Conservation (phyloP, 2,797 vertebrate genomes). For the Neopelma chrysocephalum region DNA sequence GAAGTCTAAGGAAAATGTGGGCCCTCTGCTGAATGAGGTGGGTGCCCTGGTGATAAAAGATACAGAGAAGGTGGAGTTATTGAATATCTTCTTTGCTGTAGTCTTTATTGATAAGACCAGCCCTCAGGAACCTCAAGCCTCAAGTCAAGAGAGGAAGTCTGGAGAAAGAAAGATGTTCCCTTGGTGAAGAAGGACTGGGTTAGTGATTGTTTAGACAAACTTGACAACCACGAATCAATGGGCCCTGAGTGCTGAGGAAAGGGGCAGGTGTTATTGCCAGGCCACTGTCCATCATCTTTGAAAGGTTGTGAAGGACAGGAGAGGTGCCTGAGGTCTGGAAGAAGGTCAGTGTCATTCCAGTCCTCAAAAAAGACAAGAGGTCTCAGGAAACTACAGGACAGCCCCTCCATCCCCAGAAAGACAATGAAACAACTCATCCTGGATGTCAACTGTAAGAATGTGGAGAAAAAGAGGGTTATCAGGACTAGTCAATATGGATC, state of each 20-base stretch:
- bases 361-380: neutral
- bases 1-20: neutral
- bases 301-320: neutral
- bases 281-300: neutral
- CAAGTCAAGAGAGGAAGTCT: neutral
- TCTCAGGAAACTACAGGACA: neutral
- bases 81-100: neutral
- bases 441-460: neutral
- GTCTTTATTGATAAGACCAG: neutral
- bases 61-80: neutral
- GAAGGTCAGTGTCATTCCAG: neutral
- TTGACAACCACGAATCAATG: neutral
- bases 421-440: neutral
- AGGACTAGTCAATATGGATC: neutral
- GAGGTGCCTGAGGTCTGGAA: neutral
- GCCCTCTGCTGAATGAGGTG: neutral
- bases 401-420: neutral
- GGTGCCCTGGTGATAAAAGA: neutral
- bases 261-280: neutral
- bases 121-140: neutral
- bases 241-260: neutral
- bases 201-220: neutral
- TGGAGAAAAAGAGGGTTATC: neutral
- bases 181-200: neutral
- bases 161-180: neutral